Evolutionary conservation across 2,797 vertebrate genomes (phyloP).

Genomic region (Tympanoctomys barrerae): DNA sequence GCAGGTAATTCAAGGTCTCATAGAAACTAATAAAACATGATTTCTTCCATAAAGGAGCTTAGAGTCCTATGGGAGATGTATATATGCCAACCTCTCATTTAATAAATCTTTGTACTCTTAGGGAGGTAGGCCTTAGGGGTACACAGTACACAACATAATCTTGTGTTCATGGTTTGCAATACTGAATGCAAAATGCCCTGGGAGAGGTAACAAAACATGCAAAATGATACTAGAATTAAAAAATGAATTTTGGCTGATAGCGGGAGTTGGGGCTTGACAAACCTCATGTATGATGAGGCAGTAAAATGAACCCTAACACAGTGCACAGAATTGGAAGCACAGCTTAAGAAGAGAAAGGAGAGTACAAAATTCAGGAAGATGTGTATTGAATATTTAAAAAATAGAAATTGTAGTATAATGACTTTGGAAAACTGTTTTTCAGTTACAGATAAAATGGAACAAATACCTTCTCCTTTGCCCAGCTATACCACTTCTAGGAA

Average conservation of each 20-base stretch:
- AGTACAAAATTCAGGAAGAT: not conserved
- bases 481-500: not conserved
- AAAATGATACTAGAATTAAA: not conserved
- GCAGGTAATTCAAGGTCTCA: not conserved
- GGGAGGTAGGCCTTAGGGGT: not conserved
- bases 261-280: not conserved
- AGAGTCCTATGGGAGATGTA: constrained; percentile 7
- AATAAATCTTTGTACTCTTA: not conserved
- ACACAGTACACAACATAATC: not conserved
- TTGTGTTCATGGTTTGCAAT: not conserved
- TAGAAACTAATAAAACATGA: constrained; percentile 39
- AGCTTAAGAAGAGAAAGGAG: not conserved
- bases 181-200: not conserved
- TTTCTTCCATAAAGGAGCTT: constrained; percentile 3
- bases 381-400: not conserved
- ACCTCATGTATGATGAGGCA: not conserved
- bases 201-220: not conserved
- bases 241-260: not conserved
- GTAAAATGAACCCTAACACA: not conserved
- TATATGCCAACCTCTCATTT: not conserved
- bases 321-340: no score
- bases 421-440: not conserved
- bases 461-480: not conserved
- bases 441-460: not conserved
- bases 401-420: not conserved